phyloP scores from a whole-genome alignment of 2,888 invertebrate species.

The Microchrysa polita region DNA sequence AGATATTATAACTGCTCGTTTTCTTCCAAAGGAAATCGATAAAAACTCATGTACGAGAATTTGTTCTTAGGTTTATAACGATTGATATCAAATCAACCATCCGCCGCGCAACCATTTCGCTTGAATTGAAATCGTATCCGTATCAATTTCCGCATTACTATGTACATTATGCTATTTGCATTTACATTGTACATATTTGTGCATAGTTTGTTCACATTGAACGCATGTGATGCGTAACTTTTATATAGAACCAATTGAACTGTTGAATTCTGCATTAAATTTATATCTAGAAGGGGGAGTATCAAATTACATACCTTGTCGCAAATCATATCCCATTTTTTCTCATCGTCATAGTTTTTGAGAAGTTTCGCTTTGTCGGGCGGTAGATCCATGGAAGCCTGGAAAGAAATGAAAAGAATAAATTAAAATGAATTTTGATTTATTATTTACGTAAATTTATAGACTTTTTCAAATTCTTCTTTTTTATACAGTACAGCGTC shows the following conservation, averaged over 20 bases:
- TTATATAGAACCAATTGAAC: not conserved
- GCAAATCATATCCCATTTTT: slow-evolving; percentile 99
- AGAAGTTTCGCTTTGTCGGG: slow-evolving; percentile 98
- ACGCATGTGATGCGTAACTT: slow-evolving; percentile 31
- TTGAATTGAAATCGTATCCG: slow-evolving; percentile 12
- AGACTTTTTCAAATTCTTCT: too few species aligned
- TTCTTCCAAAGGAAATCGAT: too few species aligned
- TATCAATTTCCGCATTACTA: not conserved
- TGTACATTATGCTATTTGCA: not conserved
- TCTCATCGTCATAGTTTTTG: slow-evolving; percentile 95
- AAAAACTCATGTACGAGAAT: too few species aligned
- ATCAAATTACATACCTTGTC: slow-evolving; percentile 79
- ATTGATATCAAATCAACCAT: slow-evolving; percentile 4
- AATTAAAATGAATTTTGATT: too few species aligned
- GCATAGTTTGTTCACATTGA: not conserved
- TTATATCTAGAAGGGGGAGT: not conserved
- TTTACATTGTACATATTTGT: not conserved
- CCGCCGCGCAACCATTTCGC: too few species aligned
- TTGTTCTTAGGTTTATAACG: not conserved
- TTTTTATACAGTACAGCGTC: too few species aligned
- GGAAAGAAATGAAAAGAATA: slow-evolving; percentile 57
- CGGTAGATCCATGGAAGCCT: slow-evolving; percentile 99
- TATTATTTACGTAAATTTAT: too few species aligned
- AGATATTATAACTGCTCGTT: too few species aligned
- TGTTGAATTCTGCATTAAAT: too few species aligned